Conservation (phyloP, 53 echinoderm and acorn worm genomes). For the Pentamera pediparva region DNA sequence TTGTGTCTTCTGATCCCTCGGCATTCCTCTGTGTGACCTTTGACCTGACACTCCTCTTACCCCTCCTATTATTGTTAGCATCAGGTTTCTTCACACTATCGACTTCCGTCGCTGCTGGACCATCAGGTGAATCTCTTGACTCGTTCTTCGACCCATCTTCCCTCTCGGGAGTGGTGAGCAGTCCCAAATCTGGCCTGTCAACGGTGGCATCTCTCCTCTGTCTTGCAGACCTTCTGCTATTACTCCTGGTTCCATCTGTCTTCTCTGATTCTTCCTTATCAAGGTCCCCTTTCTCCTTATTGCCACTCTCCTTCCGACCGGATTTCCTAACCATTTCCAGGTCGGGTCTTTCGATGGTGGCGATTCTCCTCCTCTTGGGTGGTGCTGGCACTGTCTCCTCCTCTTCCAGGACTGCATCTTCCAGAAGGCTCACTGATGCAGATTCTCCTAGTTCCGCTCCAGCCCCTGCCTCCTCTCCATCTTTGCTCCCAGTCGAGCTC, state of each 20-base stretch:
- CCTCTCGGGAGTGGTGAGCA: not conserved
- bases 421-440: not conserved
- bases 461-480: not conserved
- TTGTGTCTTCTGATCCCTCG: not conserved
- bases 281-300: not conserved
- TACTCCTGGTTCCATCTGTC: not conserved
- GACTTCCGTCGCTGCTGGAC: not conserved
- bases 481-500: not conserved
- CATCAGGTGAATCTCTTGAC: not conserved
- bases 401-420: constrained; percentile 1
- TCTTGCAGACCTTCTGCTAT: not conserved
- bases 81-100: not conserved
- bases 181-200: not conserved
- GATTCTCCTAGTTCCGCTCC: not conserved
- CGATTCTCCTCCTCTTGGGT: not conserved
- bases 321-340: not conserved
- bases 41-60: constrained; percentile 16
- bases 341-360: constrained; percentile 12
- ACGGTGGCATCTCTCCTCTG: constrained; percentile 5
- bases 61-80: not conserved
- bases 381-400: constrained; percentile 9
- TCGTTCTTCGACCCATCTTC: not conserved
- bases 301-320: not conserved
- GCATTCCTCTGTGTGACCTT: not conserved
- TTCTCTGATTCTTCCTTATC: not conserved